phyloP scores from a whole-genome alignment of 1,140 invertebrate genomes.

The Anastrepha ludens region DNA sequence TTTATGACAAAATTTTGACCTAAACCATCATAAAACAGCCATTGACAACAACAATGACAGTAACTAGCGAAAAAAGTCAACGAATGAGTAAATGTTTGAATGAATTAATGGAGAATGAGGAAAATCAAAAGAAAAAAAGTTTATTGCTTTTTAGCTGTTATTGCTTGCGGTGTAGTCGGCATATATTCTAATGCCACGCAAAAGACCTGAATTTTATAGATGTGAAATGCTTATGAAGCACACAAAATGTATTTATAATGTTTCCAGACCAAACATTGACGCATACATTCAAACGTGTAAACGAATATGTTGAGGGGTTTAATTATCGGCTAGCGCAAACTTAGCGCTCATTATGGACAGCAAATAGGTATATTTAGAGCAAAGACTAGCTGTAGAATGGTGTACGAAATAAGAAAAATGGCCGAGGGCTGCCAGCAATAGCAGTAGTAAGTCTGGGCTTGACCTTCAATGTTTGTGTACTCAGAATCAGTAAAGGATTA shows the following conservation, averaged over 20 bases:
- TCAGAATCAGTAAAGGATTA: background rate
- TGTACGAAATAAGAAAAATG: background rate
- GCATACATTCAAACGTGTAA: background rate
- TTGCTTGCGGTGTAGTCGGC: background rate
- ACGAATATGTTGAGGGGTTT: background rate
- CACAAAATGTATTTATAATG: constrained; percentile 46
- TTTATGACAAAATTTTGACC: constrained; percentile 66
- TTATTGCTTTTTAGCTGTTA: constrained; percentile 36
- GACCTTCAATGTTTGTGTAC: too few relatives aligned
- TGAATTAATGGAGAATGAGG: background rate
- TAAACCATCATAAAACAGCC: constrained; percentile 72
- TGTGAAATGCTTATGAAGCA: background rate
- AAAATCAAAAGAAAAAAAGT: constrained; percentile 26
- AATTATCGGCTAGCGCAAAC: background rate
- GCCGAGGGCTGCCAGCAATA: background rate
- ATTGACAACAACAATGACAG: constrained; percentile 58
- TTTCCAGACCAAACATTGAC: background rate
- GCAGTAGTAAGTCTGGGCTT: too few relatives aligned
- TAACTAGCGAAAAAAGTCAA: background rate
- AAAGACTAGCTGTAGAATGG: background rate
- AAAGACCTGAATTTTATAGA: constrained; percentile 7
- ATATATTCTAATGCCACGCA: background rate
- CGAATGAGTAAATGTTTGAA: constrained; percentile 2
- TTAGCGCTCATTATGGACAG: background rate
- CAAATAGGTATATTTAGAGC: background rate